phyloP scores from a whole-genome alignment of 2,113 vertebrate species.

The Albula glossodonta region DNA sequence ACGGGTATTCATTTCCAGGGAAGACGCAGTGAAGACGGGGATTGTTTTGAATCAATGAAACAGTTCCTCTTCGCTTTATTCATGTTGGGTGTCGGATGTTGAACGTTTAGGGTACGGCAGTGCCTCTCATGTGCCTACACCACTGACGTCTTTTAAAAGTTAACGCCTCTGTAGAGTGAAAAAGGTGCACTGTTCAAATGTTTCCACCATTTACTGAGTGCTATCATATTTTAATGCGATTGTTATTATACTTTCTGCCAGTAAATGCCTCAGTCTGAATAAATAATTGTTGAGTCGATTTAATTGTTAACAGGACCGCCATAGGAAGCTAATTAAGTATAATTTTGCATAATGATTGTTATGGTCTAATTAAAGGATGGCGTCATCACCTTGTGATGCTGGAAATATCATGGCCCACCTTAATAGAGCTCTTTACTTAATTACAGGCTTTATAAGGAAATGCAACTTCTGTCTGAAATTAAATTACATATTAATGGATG shows the following conservation, averaged over 20 bases:
- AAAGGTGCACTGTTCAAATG: not conserved
- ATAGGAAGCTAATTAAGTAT: constrained; percentile 14
- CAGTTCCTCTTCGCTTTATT: not conserved
- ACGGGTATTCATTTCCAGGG: not conserved
- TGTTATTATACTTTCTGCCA: not conserved
- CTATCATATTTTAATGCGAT: not conserved
- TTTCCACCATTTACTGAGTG: constrained; percentile 2
- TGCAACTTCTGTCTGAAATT: not conserved
- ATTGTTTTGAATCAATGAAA: constrained; percentile 22
- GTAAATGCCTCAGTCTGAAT: constrained; percentile 5
- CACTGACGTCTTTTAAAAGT: not conserved
- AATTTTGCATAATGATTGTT: constrained; percentile 31
- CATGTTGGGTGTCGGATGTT: not conserved
- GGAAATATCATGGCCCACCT: constrained; percentile 10
- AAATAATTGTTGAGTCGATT: constrained; percentile 26
- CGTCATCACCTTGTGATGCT: constrained; percentile 19
- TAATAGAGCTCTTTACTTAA: constrained; percentile 21
- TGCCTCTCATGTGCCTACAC: not conserved
- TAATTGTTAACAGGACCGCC: constrained; percentile 8
- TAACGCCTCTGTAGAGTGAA: not conserved
- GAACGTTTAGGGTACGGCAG: not conserved
- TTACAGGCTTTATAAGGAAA: constrained; percentile 15
- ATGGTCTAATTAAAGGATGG: constrained; percentile 18
- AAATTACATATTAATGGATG: constrained; percentile 27
- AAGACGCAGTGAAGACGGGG: constrained; percentile 6